Percentiles rank a stretch among this genome's conserved stretches.
phyloP scores from a whole-genome alignment of 1,140 invertebrate genomes.

The Platorchestia sp. region DNA sequence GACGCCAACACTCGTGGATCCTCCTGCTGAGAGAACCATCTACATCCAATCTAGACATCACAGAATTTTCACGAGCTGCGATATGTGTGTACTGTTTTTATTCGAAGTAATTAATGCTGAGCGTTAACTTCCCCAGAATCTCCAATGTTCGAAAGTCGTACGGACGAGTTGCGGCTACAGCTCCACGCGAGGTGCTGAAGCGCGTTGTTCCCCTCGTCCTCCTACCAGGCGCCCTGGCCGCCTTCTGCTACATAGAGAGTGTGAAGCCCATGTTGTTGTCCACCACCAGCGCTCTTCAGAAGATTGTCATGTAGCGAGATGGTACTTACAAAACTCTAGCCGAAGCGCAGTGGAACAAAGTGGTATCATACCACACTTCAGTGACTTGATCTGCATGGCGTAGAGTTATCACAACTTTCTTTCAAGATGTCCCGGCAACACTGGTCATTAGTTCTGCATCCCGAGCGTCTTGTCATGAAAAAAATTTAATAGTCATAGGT shows the following conservation, averaged over 20 bases:
- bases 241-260: slow-evolving; percentile 14
- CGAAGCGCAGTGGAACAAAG: too few species aligned
- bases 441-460: too few species aligned
- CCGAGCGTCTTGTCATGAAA: too few species aligned
- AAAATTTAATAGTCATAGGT: too few species aligned
- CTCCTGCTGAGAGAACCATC: too few species aligned
- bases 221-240: neutral
- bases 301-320: neutral
- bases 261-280: neutral
- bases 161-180: neutral
- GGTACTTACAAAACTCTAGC: neutral
- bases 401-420: too few species aligned
- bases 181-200: neutral
- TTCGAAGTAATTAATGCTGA: neutral
- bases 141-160: neutral
- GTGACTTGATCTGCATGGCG: too few species aligned
- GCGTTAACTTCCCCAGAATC: neutral
- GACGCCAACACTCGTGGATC: neutral
- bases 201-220: neutral
- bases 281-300: neutral
- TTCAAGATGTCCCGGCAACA: too few species aligned
- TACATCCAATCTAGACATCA: neutral
- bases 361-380: too few species aligned
- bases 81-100: neutral
- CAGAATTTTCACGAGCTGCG: neutral